Conservation (phyloP, 2,888 invertebrate species). For the Acrobasis repandana region DNA sequence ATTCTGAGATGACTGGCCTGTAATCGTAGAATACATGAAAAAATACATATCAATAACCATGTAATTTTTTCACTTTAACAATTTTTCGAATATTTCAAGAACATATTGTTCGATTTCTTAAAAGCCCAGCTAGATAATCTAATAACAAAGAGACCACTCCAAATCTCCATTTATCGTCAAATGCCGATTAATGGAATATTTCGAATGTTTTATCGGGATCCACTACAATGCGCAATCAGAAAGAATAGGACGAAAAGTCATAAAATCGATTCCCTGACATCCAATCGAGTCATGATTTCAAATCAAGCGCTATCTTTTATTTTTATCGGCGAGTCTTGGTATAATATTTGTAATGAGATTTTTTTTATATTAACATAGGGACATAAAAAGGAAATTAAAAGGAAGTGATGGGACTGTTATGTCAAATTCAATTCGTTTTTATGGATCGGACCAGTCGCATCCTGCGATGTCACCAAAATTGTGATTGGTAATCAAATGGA, state of each 20-base stretch:
- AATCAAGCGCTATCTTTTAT: conserved; percentile 21
- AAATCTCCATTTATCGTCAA: conserved; percentile 1
- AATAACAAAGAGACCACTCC: neutral
- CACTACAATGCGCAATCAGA: conserved; percentile 16
- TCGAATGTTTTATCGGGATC: neutral
- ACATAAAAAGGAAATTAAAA: conserved; percentile 22
- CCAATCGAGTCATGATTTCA: conserved; percentile 21
- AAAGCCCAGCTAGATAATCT: neutral
- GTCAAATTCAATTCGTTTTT: conserved; percentile 22
- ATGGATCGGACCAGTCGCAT: conserved; percentile 12
- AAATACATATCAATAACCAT: neutral
- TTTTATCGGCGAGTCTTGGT: conserved; percentile 12
- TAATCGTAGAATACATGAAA: neutral
- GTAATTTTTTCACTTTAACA: neutral
- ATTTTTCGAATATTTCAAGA: neutral
- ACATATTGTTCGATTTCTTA: neutral
- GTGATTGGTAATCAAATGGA: conserved; percentile 11
- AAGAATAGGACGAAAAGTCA: conserved; percentile 12
- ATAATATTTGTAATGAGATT: conserved; percentile 18
- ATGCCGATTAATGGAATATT: conserved; percentile 11
- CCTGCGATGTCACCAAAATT: conserved; percentile 1
- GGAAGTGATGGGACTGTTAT: conserved; percentile 22
- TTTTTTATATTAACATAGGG: conserved; percentile 20
- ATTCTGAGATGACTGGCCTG: no score
- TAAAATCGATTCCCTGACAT: conserved; percentile 20